These are phyloP conservation scores for Chionoecetes opilio DNA, from an alignment of 1,140 invertebrate species.

Conservation along the genomic window DNA sequence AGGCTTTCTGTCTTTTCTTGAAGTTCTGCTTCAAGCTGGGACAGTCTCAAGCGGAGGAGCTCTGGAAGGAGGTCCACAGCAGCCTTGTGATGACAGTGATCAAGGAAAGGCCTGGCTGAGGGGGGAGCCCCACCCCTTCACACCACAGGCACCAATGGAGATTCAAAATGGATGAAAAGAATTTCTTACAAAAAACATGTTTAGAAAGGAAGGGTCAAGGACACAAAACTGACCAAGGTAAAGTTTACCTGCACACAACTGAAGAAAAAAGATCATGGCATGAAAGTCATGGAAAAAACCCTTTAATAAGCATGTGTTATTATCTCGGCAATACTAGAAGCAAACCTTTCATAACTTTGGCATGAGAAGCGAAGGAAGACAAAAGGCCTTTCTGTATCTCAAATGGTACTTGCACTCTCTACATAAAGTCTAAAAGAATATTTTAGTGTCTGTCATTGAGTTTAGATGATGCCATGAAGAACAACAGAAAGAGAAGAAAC, in stretches of 20 bases:
- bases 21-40: constrained; percentile 74
- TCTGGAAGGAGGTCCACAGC: constrained; percentile 68
- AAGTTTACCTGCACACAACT: no score
- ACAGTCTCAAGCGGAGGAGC: constrained; percentile 76
- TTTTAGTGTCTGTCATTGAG: not conserved
- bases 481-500: not conserved
- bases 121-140: not conserved
- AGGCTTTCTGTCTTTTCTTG: constrained; percentile 72
- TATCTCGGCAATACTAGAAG: no score
- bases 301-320: no score
- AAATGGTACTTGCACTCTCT: not conserved
- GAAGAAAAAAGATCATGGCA: no score
- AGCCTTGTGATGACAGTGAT: not conserved
- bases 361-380: no score
- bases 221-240: no score
- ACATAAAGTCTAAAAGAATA: not conserved
- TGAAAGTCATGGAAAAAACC: no score
- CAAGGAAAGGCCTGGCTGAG: not conserved
- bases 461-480: not conserved
- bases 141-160: no score
- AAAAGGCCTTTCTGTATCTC: not conserved
- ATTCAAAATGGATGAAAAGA: no score
- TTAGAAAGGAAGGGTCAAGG: no score
- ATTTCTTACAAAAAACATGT: no score
- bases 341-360: no score